phyloP scores from a whole-genome alignment of 2,113 vertebrate genomes.

The Trinectes maculatus region DNA sequence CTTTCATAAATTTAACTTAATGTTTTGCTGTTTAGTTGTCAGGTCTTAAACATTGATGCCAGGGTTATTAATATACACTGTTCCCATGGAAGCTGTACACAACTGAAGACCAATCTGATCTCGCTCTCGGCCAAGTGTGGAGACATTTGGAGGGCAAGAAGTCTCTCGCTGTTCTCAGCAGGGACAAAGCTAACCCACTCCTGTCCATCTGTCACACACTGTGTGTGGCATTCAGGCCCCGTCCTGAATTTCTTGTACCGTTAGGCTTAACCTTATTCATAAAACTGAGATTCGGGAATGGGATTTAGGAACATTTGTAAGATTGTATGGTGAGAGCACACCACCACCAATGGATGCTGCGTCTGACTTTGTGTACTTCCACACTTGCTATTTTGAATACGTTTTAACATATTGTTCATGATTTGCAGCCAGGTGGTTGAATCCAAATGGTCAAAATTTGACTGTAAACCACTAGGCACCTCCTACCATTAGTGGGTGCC shows the following conservation, averaged over 20 bases:
- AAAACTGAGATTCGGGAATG: too few species aligned
- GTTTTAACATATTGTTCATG: too few species aligned
- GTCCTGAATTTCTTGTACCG: background rate
- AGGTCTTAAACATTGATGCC: constrained; percentile 44
- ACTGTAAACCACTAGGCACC: too few species aligned
- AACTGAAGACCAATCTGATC: constrained; percentile 48
- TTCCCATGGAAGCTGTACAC: constrained; percentile 44
- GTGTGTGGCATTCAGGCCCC: background rate
- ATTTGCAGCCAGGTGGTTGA: too few species aligned
- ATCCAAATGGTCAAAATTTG: too few species aligned
- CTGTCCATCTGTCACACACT: constrained; percentile 13
- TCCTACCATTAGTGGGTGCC: too few species aligned
- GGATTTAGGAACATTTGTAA: background rate
- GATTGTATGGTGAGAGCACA: too few species aligned
- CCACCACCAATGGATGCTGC: too few species aligned
- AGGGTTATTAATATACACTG: constrained; percentile 61
- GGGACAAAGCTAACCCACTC: constrained; percentile 27
- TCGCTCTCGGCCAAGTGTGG: constrained; percentile 28
- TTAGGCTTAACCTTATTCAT: background rate
- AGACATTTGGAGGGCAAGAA: constrained; percentile 51
- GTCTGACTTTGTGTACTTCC: too few species aligned
- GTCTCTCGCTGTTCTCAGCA: constrained; percentile 50
- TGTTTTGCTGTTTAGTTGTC: constrained; percentile 47
- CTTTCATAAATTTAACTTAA: constrained; percentile 43
- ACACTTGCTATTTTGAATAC: too few species aligned